Percentiles rank a stretch among this genome's conserved stretches.
Evolutionary conservation across 2,113 vertebrate species (phyloP).

Genomic region (Engraulis encrasicolus): DNA sequence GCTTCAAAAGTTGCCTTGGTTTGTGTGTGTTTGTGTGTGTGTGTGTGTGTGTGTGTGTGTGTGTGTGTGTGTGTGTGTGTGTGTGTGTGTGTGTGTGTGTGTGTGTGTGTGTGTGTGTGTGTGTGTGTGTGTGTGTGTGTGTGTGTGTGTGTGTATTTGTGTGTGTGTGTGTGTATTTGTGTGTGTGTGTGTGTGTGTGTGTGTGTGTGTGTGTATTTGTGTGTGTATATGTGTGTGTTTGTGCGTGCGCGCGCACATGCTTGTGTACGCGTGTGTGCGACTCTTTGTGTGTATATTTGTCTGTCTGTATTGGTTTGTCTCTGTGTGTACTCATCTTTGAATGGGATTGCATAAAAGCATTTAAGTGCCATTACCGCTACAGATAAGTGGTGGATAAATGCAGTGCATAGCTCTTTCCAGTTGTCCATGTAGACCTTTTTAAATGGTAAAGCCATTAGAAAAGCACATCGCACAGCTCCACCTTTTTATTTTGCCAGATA

Average conservation of each 20-base stretch:
- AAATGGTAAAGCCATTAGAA: no score
- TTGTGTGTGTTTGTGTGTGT: background rate
- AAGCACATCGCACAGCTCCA: no score
- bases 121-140: background rate
- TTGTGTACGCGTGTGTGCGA: no score
- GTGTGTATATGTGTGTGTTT: background rate
- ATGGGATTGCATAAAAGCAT: background rate
- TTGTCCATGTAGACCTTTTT: no score
- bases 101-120: background rate
- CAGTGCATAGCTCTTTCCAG: no score
- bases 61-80: background rate
- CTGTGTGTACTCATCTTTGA: background rate
- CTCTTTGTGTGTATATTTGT: background rate
- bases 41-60: background rate
- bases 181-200: background rate
- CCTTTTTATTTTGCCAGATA: no score
- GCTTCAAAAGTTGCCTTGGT: background rate
- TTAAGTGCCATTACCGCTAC: no score
- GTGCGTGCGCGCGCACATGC: no score
- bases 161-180: background rate
- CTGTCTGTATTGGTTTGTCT: background rate
- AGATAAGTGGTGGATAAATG: no score
- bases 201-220: background rate
- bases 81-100: background rate
- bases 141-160: background rate